Base-by-base conservation (phyloP, 2,797 vertebrate species). In the Thunnus albacares region DNA sequence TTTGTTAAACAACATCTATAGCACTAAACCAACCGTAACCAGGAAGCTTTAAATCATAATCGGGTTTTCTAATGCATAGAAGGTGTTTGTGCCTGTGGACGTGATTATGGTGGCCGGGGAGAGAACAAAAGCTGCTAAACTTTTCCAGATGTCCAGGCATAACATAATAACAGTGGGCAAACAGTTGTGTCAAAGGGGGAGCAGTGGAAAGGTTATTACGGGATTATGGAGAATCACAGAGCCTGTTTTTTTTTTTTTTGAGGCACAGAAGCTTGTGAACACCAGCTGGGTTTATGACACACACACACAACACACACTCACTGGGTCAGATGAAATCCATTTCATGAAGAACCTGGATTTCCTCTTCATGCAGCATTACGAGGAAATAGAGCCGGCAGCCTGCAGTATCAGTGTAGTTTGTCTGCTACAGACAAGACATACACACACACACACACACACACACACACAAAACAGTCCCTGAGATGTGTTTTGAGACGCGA, bases 61-160 rank as follows among this genome's bases (percentile, higher is more conserved):
- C 30, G 17, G 52, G 49, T 77, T 78, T 75, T 84, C 64, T 91
- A 90, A 92, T 85, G 89, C 85, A 76, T 92, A 90, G 84, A 91
- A 90, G 90, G 90, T 94, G 90, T 92, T 90, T 92, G 84, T 85
- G 83, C 80, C 86, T 70, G 81, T 75, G 83, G 90, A 87, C 78
- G 68, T 91, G 91, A 95, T 94, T 94, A 90, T 22, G 72, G 86
- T 11, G 81, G 84, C 70, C 38, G 30, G 43, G 64, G 70, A 82
- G 89, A 91, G 90, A 92, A 92, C 82, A 90, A 93, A 94, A 92
- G 83, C 77, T 81, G 80, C 53, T 84, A 90, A 93, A 94, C 88
- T 86, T 90, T 95, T 95, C 94, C 95, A 96, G 94, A 95, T 95
- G 95, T 95, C 66, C 75, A 83, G 88, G 75, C 79, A 92, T 91